Evolutionary conservation across 2,113 vertebrate species (phyloP), one percentile per base, ranked within the genome.

Genomic region (Myxocyprinus asiaticus): DNA sequence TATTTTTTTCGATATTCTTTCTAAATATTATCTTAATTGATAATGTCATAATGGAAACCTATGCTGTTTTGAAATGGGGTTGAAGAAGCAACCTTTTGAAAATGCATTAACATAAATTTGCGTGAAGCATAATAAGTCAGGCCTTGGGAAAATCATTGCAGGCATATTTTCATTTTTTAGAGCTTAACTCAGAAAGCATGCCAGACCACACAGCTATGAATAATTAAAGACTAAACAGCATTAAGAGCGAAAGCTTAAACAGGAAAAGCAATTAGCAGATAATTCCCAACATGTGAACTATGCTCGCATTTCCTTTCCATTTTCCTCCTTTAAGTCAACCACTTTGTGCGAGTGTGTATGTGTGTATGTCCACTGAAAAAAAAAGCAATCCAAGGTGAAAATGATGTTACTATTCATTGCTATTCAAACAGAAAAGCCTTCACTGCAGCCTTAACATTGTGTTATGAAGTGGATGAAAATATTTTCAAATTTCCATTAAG

Each of bases 331-430:
- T 74, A 74, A 74, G 71, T 43, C 58, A 9, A 48, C 5, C 15
- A 3, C 56, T 22, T 7, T 22, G 4, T 62, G 44, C 43, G 22
- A 33, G 58, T 9, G 17, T 22, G 15, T 9, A 6, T 58, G 56
- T 11, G 56, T 22, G 61, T 33, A 9, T 50, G 48, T 90, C 87
- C 88, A 92, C 90, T 92, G 59, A 87, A 33, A 91, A 90, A 83
- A 87, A 84, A 84, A 65, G 79, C 89, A 88, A 87, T 88, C 76
- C 71, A 63, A 74, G 88, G 86, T 89, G 87, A 93, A 91, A 93
- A 94, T 92, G 83, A 92, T 93, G 90, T 92, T 93, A 92, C 92
- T 56, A 56, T 33, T 33, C 22, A 33, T 33, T 33, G 22, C 22
- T 33, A 33, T 70, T 70, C 51, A 70, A 70, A 56, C 9, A 73